These are phyloP conservation scores for Scaptomyza graminum DNA, from an alignment of 1,140 invertebrate genomes.

Conservation along the genomic window DNA sequence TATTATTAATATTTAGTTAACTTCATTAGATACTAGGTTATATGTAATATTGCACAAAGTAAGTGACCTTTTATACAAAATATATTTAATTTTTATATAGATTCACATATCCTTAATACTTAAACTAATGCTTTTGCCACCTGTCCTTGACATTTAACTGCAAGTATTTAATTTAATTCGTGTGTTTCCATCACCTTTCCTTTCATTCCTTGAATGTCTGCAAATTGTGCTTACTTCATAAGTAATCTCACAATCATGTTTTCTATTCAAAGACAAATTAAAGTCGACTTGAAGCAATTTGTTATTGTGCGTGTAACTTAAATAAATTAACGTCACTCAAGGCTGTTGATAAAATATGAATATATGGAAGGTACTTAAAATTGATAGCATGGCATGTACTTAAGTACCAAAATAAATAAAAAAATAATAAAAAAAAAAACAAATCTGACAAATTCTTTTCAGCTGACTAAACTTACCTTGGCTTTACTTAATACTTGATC, in stretches of 20 bases:
- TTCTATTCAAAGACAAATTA: constrained; percentile 7
- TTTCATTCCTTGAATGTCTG: not conserved
- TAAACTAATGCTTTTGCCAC: too few relatives aligned
- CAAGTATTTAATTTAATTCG: too few relatives aligned
- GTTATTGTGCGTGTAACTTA: not conserved
- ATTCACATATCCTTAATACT: too few relatives aligned
- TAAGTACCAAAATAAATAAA: not conserved
- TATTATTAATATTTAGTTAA: too few relatives aligned
- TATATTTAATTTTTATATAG: too few relatives aligned
- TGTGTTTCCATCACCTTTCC: not conserved
- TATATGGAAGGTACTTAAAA: constrained; percentile 10
- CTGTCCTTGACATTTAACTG: too few relatives aligned
- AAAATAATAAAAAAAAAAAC: not conserved
- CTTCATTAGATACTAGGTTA: too few relatives aligned
- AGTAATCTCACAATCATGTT: not conserved
- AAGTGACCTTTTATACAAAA: too few relatives aligned
- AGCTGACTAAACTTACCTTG: not conserved
- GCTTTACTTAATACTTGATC: not conserved
- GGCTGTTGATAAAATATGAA: constrained; percentile 16
- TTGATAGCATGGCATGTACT: constrained; percentile 5
- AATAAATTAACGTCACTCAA: constrained; percentile 17
- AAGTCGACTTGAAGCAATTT: constrained; percentile 5
- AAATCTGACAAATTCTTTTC: constrained; percentile 8
- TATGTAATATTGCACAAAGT: too few relatives aligned
- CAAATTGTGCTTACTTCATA: not conserved